Base-by-base conservation (phyloP, 2,113 vertebrate species). In the Sporophila hypoxantha region DNA sequence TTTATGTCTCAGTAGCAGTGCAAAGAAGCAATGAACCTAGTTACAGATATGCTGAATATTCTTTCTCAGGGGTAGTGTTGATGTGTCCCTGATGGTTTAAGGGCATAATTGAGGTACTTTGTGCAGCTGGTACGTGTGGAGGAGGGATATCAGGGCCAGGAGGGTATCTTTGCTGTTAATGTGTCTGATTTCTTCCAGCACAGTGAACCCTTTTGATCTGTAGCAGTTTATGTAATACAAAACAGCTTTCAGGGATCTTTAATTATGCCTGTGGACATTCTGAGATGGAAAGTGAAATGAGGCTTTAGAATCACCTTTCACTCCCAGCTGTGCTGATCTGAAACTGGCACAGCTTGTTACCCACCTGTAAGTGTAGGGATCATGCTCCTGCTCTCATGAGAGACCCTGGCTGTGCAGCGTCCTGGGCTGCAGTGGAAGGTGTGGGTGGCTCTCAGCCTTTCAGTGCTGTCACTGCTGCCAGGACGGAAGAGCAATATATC, bases 201-300 rank as follows among this genome's bases (percentile, higher is more conserved):
- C 76, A 78, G 86, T 88, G 89, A 94, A 89, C 82, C 49, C 55
- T 89, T 89, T 86, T 93, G 89, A 94, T 92, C 80, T 93, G 66
- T 57, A 86, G 85, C 66, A 86, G 65, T 93, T 92, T 91, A 49
- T 91, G 88, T 73, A 74, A 84, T 56, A 52, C 64, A 85, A 78
- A 94, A 67, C 50, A 84, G 88, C 70, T 81, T 93, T 82, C 55
- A n/a, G 73, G 53, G 26, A 68, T 88, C 71, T 94, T 94, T 88
- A 89, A 93, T 95, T 95, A 92, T 76, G 70, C 74, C 59, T 37
- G 55, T 71, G 74, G 89, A 85, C 32, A 27, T 85, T 89, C 84
- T 83, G 64, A 74, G 80, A 78, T 78, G 80, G 76, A 76, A 69
- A 88, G 59, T 84, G 82, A 75, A 89, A 76, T 56, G 85, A 82